Evolutionary conservation across 1,140 invertebrate genomes (phyloP), one percentile per base, ranked within the genome.

Genomic region (Calliopsis andreniformis): DNA sequence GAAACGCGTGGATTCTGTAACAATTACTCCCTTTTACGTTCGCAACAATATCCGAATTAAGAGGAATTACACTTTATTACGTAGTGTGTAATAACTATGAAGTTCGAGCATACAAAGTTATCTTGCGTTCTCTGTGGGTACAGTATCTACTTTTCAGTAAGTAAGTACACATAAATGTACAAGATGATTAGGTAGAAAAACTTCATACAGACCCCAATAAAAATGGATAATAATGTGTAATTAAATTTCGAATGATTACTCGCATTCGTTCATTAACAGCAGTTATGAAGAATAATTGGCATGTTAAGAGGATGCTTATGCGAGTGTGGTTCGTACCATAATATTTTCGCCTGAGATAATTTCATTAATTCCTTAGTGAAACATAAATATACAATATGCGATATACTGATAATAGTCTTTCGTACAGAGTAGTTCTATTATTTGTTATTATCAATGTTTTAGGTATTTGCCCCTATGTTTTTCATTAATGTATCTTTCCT

Each of bases 1-100:
- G 51, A 62, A 39, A 25, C 49, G 28, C 45, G 20, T 73, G 58
- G 51, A 83, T 80, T 83, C 79, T 83, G 75, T 83, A 84, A 80
- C 80, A 81, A 85, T 84, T 49, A 67, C 73, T 75, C 51, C 35
- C 49, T 63, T 58, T 82, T 42, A 45, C 53, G n/a, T 30, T 39
- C 10, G 45, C 67, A 62, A 78, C 76, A 70, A 83, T 83, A 53
- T 82, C 32, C 45, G 62, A 78, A 59, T 66, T 63, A 82, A 76
- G 49, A 51, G 58, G 59, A n/a, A 72, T 72, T 64, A 64, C 47
- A n/a, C 47, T 23, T 72, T 71, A 63, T 62, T 63, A 39, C 58
- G 25, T 16, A 18, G 10, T 20, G 39, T 76, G 55, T 66, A 82
- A 70, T 62, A 76, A 75, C 32, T n/a, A 32, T 18, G 16, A 16